Percentiles rank a stretch among this genome's conserved stretches.
Conservation (phyloP, 2,113 vertebrate species). For the Leptosomus discolor region DNA sequence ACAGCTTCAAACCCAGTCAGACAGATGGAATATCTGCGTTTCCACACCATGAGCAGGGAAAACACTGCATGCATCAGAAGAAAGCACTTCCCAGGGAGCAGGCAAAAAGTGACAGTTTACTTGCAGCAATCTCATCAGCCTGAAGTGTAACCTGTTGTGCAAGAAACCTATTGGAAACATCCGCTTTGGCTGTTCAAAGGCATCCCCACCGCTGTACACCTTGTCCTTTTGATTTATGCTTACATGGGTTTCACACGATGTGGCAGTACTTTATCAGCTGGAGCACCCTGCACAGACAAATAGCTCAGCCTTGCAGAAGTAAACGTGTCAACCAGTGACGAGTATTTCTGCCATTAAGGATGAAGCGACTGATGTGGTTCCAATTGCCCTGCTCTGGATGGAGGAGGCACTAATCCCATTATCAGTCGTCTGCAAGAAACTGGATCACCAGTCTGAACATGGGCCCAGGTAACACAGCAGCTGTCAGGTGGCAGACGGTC, state of each 20-base stretch:
- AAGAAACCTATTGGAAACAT: neutral
- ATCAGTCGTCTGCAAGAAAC: neutral
- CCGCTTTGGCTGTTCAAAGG: neutral
- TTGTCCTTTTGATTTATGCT: slow-evolving; percentile 12
- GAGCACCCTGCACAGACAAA: neutral
- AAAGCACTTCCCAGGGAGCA: neutral
- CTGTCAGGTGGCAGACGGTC: neutral
- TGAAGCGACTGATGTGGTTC: neutral
- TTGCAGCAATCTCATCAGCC: neutral
- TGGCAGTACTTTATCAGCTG: slow-evolving; percentile 2
- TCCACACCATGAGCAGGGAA: neutral
- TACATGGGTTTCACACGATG: neutral
- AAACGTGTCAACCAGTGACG: neutral
- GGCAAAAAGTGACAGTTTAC: neutral
- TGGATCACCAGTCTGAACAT: neutral
- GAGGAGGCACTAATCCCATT: neutral
- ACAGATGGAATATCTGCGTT: neutral
- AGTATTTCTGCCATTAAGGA: neutral
- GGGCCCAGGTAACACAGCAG: neutral
- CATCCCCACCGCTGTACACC: neutral
- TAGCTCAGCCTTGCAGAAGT: neutral
- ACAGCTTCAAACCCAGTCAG: neutral
- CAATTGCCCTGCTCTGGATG: neutral
- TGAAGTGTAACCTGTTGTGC: neutral
- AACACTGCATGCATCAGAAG: rapidly evolving